phyloP scores from a whole-genome alignment of 1,140 invertebrate species.

The Aphis craccivora region DNA sequence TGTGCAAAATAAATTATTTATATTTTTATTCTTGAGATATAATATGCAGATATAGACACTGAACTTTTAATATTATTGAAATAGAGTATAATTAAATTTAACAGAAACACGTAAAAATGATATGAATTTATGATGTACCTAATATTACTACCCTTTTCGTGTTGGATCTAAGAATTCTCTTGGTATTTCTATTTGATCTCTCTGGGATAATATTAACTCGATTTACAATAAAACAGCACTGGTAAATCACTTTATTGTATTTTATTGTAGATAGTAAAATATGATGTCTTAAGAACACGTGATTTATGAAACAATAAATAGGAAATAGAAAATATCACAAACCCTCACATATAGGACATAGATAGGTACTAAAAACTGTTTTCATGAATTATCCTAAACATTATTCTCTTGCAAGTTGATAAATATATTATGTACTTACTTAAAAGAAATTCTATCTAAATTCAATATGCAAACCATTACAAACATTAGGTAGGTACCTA shows the following conservation, averaged over 20 bases:
- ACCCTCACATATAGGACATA: not conserved
- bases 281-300: not conserved
- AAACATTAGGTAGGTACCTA: not conserved
- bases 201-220: not conserved
- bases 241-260: not conserved
- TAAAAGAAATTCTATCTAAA: not conserved
- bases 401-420: not conserved
- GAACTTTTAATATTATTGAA: not conserved
- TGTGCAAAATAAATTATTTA: not conserved
- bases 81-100: not conserved
- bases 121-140: not conserved
- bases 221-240: not conserved
- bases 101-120: not conserved
- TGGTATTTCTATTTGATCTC: constrained; percentile 1
- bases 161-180: not conserved
- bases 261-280: constrained; percentile 9
- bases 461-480: not conserved
- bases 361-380: not conserved
- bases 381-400: not conserved
- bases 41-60: too few species aligned
- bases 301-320: not conserved
- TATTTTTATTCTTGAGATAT: not conserved
- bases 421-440: not conserved
- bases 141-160: not conserved
- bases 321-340: not conserved